Conservation (phyloP, 1,140 invertebrate genomes). For the Trichonephila clavata region DNA sequence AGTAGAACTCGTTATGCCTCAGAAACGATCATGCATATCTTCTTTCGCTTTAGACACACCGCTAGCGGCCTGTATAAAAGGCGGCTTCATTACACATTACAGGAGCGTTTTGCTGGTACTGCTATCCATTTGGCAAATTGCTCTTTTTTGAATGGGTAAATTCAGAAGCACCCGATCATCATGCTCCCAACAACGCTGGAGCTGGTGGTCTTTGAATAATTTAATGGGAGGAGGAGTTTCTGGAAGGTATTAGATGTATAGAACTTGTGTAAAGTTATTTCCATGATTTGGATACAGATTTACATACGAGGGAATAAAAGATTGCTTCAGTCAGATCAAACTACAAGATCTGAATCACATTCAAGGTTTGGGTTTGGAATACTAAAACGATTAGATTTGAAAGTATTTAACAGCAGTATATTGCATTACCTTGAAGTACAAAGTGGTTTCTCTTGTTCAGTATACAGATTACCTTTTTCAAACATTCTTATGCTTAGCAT, state of each 20-base stretch:
- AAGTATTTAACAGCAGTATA: no score
- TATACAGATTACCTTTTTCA: no score
- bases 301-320: not conserved
- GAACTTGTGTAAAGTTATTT: not conserved
- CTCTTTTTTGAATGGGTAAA: constrained; percentile 56
- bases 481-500: no score
- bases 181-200: not conserved
- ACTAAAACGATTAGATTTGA: no score
- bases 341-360: not conserved
- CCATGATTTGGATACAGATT: not conserved
- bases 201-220: not conserved
- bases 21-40: not conserved
- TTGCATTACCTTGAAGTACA: no score
- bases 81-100: constrained; percentile 49
- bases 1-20: not conserved
- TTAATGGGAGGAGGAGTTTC: not conserved
- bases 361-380: no score
- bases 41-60: not conserved
- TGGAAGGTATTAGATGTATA: not conserved
- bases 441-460: no score
- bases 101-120: constrained; percentile 24
- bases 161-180: constrained; percentile 40
- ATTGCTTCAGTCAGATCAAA: not conserved
- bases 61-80: constrained; percentile 3
- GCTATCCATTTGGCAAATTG: constrained; percentile 59